Evolutionary conservation across 2,797 vertebrate species (phyloP).

Genomic region (Limosa lapponica): DNA sequence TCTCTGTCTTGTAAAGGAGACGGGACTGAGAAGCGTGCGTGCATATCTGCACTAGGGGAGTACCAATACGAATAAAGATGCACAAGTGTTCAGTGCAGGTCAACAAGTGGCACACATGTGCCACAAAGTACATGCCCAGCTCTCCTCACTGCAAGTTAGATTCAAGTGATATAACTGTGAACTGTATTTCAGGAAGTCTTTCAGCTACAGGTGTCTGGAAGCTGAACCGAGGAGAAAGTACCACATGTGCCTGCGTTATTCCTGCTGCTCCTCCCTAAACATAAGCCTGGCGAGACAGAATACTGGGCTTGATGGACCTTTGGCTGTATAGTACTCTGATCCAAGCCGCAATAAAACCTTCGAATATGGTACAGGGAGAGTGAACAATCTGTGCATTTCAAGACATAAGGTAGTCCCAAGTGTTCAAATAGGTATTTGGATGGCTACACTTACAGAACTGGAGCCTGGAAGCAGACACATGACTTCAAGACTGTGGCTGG

Average conservation of each 20-base stretch:
- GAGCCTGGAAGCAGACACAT: background rate
- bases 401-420: background rate
- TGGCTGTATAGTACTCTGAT: background rate
- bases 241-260: background rate
- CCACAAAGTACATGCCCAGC: background rate
- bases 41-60: background rate
- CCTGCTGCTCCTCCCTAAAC: background rate
- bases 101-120: fast-evolving
- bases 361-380: background rate
- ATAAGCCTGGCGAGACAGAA: background rate
- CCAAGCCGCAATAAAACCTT: background rate
- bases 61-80: background rate
- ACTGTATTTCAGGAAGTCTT: background rate
- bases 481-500: background rate
- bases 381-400: background rate
- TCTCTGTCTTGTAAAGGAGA: background rate
- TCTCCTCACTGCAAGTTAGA: background rate
- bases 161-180: background rate
- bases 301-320: background rate
- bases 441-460: background rate
- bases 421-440: background rate
- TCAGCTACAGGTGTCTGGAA: background rate
- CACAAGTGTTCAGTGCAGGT: background rate
- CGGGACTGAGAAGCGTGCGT: background rate
- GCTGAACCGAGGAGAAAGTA: background rate